These are phyloP conservation scores for Petromus typicus DNA, from an alignment of 2,113 vertebrate species.

Conservation along the genomic window DNA sequence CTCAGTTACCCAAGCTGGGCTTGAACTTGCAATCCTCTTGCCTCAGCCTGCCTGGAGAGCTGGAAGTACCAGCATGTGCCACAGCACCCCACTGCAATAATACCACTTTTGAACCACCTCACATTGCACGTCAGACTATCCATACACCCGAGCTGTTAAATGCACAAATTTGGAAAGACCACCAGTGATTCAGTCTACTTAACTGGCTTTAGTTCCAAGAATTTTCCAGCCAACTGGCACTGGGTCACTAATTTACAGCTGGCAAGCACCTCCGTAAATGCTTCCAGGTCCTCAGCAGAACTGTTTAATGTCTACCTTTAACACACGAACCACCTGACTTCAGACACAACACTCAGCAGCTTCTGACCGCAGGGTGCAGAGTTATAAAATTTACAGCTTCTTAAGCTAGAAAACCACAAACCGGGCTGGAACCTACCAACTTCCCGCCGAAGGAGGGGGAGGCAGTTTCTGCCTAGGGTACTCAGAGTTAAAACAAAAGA, in stretches of 20 bases:
- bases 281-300: conserved; percentile 87
- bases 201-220: conserved; percentile 86
- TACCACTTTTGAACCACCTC: conserved; percentile 68
- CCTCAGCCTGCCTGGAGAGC: neutral
- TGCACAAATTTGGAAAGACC: conserved; percentile 86
- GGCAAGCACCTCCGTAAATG: conserved; percentile 86
- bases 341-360: conserved; percentile 88
- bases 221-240: conserved; percentile 87
- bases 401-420: conserved; percentile 84
- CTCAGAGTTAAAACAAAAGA: conserved; percentile 75
- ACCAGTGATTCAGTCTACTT: conserved; percentile 86
- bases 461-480: conserved; percentile 58
- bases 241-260: conserved; percentile 89
- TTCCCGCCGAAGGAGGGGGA: conserved; percentile 51
- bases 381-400: conserved; percentile 91
- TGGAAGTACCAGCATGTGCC: neutral
- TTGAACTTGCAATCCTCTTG: neutral
- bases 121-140: conserved; percentile 59
- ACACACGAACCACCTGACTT: conserved; percentile 89
- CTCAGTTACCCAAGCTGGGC: neutral
- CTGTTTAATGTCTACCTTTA: conserved; percentile 90
- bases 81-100: neutral
- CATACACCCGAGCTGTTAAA: conserved; percentile 77
- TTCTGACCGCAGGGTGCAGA: conserved; percentile 84
- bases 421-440: conserved; percentile 81